Evolutionary conservation across 2,113 vertebrate species (phyloP).

Genomic region (Nesogale talazaci): DNA sequence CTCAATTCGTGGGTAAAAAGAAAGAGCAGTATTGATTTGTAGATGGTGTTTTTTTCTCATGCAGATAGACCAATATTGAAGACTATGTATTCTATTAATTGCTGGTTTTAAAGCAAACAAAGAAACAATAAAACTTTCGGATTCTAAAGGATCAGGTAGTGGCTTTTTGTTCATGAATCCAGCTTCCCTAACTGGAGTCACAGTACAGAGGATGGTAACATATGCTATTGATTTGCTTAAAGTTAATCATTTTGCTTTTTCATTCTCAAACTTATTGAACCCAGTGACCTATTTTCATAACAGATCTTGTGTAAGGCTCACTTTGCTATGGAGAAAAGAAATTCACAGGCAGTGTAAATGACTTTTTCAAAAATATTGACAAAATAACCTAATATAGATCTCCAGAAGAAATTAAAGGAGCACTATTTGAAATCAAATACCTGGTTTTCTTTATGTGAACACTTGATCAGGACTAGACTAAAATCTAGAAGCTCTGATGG

Average conservation of each 20-base stretch:
- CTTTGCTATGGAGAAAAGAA: background rate
- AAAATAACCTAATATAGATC: background rate
- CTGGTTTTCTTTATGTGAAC: background rate
- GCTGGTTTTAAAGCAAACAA: background rate
- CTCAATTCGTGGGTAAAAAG: background rate
- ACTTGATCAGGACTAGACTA: background rate
- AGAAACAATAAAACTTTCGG: background rate
- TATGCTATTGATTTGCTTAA: slow-evolving; percentile 2
- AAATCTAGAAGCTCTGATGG: too few species aligned
- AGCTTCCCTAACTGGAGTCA: background rate
- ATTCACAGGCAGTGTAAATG: background rate
- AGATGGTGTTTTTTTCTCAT: background rate
- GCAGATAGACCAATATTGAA: background rate
- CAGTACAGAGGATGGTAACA: background rate
- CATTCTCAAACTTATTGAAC: background rate
- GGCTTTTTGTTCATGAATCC: background rate
- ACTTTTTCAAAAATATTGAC: background rate
- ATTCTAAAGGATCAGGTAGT: background rate
- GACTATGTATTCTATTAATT: background rate
- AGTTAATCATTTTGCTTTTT: background rate
- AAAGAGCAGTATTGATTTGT: background rate
- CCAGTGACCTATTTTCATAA: background rate
- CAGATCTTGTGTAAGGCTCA: background rate
- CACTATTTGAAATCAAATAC: too few species aligned
- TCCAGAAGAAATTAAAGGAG: background rate